A percentile compares a stretch with the other conserved stretches of the same genome.
Evolutionary conservation across 2,113 vertebrate genomes (phyloP).

Genomic region (Plectropomus leopardus): DNA sequence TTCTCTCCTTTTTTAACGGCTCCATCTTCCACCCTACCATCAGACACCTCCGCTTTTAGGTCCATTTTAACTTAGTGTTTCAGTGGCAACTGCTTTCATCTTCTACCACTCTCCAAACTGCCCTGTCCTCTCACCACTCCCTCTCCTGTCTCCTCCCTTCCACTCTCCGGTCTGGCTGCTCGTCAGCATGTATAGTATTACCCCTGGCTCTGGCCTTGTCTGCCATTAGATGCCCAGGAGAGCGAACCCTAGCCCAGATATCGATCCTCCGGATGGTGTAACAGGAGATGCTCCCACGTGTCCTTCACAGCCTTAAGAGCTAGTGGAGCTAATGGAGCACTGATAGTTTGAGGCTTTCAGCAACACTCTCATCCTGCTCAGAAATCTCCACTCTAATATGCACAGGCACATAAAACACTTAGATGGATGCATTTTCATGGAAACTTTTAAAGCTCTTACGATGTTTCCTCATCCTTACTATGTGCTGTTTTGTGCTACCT

Average conservation of each 20-base stretch:
- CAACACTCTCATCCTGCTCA: conserved; percentile 53
- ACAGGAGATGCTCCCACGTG: conserved; percentile 89
- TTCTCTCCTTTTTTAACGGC: conserved; percentile 41
- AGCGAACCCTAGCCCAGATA: conserved; percentile 95
- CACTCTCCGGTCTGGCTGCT: conserved; percentile 66
- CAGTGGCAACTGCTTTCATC: conserved; percentile 62
- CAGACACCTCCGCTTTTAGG: not conserved
- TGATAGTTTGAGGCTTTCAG: conserved; percentile 73
- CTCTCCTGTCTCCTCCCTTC: conserved; percentile 51
- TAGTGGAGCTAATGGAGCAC: conserved; percentile 82
- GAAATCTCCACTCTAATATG: conserved; percentile 51
- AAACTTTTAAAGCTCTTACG: conserved; percentile 34
- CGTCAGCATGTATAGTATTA: conserved; percentile 96
- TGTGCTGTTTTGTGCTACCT: not conserved
- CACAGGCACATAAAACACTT: conserved; percentile 46
- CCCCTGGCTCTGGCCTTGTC: conserved; percentile 91
- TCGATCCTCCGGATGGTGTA: conserved; percentile 94
- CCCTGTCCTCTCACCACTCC: conserved; percentile 84
- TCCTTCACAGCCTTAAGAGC: conserved; percentile 81
- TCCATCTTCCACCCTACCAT: conserved; percentile 50
- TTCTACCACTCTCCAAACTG: conserved; percentile 42
- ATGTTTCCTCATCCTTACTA: not conserved
- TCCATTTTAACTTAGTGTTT: conserved; percentile 46
- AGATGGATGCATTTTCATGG: conserved; percentile 4
- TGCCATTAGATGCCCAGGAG: conserved; percentile 96